A percentile compares a stretch with the other conserved stretches of the same genome.
These are phyloP conservation scores for Nomada lathburiana DNA, from an alignment of 2,888 invertebrate genomes.

Conservation along the genomic window DNA sequence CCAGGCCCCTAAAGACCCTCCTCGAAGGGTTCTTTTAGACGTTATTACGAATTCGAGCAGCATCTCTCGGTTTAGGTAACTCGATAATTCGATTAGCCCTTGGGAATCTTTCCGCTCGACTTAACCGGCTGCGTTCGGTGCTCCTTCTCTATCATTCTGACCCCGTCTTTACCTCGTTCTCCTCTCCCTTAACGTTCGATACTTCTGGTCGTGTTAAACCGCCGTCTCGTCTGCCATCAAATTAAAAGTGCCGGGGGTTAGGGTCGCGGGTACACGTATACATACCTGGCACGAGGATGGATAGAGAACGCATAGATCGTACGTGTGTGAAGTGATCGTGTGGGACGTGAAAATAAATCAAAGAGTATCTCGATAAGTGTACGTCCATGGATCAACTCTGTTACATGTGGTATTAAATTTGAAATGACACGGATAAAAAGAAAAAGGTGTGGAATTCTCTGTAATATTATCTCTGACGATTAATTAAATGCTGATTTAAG, in stretches of 20 bases:
- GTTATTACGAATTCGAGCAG: constrained; percentile 68
- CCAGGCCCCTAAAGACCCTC: constrained; percentile 60
- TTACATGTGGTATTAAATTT: no score
- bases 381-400: no score
- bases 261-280: not conserved
- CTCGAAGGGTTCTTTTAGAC: constrained; percentile 58
- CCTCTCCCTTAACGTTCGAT: not conserved
- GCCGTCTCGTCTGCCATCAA: constrained; percentile 7
- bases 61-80: constrained; percentile 60
- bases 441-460: no score
- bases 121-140: constrained; percentile 24
- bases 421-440: no score
- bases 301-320: no score
- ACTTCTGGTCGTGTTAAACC: not conserved
- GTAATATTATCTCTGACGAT: no score
- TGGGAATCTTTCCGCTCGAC: constrained; percentile 49
- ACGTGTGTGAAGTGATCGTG: no score
- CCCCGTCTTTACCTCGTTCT: not conserved
- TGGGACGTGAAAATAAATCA: no score
- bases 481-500: no score
- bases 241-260: not conserved
- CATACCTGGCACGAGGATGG: no score
- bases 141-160: not conserved
- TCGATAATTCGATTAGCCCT: constrained; percentile 69
- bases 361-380: no score